Evolutionary conservation across 2,888 invertebrate species (phyloP), one percentile per base, ranked within the genome.

Genomic region (Orthosia gothica): DNA sequence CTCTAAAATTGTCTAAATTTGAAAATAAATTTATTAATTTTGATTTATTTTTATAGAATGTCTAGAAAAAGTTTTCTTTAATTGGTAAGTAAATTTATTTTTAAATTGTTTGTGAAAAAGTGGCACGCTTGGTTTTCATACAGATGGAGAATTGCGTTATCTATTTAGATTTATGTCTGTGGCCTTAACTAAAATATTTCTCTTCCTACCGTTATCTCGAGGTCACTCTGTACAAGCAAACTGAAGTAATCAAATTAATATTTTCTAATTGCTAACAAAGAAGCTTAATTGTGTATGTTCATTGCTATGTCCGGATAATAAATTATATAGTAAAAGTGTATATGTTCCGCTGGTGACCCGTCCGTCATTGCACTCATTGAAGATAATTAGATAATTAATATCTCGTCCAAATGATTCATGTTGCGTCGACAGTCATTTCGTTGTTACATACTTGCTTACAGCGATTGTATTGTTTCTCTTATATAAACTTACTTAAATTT

Each of bases 311-410:
- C 77, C 77, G 72, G 45, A 52, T 84, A 81, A 69, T 70, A 76
- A 80, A 81, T 64, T 47, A 15, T 59, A n/a, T 57, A 63, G 52
- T 59, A 72, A 67, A 66, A 55, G 11, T 32, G 20, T 23, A 18
- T 47, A 57, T 68, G 70, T 76, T 71, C 83, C 64, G 73, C 54
- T 40, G 40, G 72, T 66, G 68, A 76, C 70, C 74, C 67, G 64
- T 47, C 73, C 59, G 65, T 64, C 55, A 72, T 78, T 70, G 66
- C 72, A 50, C 63, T 81, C 77, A 87, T 83, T 83, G 88, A 65
- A 57, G 73, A 74, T 87, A 88, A 87, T 87, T 82, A 87, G 76
- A 66, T 76, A 72, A 82, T 87, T 87, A 83, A 79, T 75, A 74
- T 70, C 70, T 83, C 79, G 74, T 77, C 20, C 71, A 50, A 82